phyloP scores from a whole-genome alignment of 2,113 vertebrate species.

The Mus spicilegus region DNA sequence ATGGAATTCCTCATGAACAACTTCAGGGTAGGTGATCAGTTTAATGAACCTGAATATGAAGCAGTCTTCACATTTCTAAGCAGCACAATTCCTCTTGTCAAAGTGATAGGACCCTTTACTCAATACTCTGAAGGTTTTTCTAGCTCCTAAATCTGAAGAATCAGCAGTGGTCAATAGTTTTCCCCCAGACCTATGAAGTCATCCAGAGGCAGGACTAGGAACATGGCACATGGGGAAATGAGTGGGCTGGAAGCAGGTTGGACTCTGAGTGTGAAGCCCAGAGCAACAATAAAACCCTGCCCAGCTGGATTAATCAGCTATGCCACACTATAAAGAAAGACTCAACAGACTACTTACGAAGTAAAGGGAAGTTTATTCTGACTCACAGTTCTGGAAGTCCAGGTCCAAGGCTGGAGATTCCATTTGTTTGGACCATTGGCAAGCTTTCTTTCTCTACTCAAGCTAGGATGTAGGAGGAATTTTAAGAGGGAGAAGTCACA shows the following conservation, averaged over 20 bases:
- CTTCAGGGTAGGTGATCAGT: background rate
- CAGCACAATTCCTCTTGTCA: background rate
- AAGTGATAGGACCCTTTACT: background rate
- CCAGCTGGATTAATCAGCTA: background rate
- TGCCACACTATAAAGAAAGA: background rate
- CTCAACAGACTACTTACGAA: background rate
- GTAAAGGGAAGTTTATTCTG: background rate
- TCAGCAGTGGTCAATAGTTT: background rate
- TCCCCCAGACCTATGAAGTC: background rate
- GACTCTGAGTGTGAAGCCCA: background rate
- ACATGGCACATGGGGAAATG: no score
- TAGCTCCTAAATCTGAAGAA: background rate
- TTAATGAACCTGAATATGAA: background rate
- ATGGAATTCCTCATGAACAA: no score
- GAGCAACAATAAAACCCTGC: background rate
- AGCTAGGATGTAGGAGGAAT: background rate
- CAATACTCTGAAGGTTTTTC: background rate
- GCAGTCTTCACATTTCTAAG: background rate
- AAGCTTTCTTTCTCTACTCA: background rate
- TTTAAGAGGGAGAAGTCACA: background rate
- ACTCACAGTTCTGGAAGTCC: background rate
- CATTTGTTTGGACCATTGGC: background rate
- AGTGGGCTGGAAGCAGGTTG: background rate
- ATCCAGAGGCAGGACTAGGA: background rate
- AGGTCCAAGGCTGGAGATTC: background rate